Evolutionary conservation across 2,888 invertebrate genomes (phyloP).

Genomic region (Xestoiulus laeticollis): DNA sequence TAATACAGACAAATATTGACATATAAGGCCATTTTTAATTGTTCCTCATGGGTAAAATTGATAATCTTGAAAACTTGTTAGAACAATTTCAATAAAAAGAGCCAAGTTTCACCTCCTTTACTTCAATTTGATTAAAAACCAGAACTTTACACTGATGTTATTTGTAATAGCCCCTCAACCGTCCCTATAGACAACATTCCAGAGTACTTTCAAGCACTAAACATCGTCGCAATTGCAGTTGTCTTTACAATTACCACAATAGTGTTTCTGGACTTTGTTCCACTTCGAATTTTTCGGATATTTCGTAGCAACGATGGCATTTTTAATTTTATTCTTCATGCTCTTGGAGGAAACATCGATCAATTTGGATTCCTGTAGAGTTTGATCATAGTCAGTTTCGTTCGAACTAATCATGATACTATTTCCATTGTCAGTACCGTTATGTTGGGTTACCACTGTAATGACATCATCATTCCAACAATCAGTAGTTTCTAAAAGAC

Average conservation of each 20-base stretch:
- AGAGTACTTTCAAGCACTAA: not conserved
- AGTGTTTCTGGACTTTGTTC: not conserved
- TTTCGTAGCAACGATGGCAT: not conserved
- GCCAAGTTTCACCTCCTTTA: too few relatives aligned
- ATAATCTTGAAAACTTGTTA: too few relatives aligned
- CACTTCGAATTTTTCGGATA: not conserved
- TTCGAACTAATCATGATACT: not conserved
- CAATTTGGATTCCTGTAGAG: not conserved
- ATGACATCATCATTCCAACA: not conserved
- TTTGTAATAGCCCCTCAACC: too few relatives aligned
- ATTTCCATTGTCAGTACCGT: not conserved
- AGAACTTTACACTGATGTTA: too few relatives aligned
- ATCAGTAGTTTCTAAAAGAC: not conserved
- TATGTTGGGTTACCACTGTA: not conserved
- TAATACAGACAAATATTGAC: too few relatives aligned
- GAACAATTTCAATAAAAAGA: too few relatives aligned
- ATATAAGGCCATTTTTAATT: too few relatives aligned
- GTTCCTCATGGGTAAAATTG: too few relatives aligned
- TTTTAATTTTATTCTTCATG: not conserved
- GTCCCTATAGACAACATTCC: too few relatives aligned
- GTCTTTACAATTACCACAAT: not conserved
- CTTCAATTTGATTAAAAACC: too few relatives aligned
- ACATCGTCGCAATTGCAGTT: slow-evolving; percentile 31
- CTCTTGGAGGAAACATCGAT: not conserved
- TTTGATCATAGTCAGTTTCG: not conserved